These are phyloP conservation scores for Hippopotamyrus pictus DNA, from an alignment of 2,797 vertebrate genomes.

Conservation along the genomic window DNA sequence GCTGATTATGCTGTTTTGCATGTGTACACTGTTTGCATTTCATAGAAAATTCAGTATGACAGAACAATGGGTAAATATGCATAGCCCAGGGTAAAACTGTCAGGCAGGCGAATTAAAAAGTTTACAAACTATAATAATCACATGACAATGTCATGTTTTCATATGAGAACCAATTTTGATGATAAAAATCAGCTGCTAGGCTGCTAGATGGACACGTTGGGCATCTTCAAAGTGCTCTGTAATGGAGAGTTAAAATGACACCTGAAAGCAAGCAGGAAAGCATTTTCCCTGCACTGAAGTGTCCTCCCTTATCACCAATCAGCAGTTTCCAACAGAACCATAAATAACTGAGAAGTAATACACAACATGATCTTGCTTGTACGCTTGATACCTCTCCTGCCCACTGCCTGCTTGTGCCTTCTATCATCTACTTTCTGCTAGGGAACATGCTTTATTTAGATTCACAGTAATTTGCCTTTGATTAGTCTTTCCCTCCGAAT, in stretches of 20 bases:
- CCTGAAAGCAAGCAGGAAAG: background rate
- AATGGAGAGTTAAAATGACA: background rate
- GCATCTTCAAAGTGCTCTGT: background rate
- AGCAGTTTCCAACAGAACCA: background rate
- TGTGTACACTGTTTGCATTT: background rate
- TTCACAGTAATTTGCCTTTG: conserved; percentile 11
- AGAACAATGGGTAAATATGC: background rate
- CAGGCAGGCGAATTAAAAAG: background rate
- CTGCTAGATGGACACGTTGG: background rate
- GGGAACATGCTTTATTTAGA: conserved; percentile 13
- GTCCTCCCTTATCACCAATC: background rate
- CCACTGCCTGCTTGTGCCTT: background rate
- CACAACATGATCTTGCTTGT: background rate
- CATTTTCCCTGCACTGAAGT: background rate
- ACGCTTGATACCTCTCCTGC: background rate
- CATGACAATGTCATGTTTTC: background rate
- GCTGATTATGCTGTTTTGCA: background rate
- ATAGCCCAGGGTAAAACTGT: background rate
- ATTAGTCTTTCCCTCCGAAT: background rate
- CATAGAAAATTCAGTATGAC: background rate
- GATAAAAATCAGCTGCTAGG: background rate
- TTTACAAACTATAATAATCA: background rate
- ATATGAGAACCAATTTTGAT: background rate
- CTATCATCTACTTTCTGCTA: background rate
- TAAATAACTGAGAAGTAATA: background rate